Evolutionary conservation across 2,888 invertebrate genomes (phyloP).

Genomic region (Xestia ashworthii): DNA sequence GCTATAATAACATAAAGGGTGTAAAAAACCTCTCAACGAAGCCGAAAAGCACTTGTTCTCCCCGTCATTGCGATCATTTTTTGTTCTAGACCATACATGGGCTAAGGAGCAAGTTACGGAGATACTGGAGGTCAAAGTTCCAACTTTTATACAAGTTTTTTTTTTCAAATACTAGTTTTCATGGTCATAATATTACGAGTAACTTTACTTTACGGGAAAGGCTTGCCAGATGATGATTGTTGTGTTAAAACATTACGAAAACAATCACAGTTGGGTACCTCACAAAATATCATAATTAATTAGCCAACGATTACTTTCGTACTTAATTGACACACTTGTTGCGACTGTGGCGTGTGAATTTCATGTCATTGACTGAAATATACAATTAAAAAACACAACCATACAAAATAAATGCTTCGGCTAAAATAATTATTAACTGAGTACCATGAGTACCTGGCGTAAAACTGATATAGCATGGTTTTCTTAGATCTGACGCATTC

Average conservation of each 20-base stretch:
- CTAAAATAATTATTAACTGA: background rate
- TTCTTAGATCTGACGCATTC: background rate
- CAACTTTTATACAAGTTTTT: too few species aligned
- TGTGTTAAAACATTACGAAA: background rate
- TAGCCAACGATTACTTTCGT: background rate
- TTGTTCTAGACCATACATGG: too few species aligned
- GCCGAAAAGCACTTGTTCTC: too few species aligned
- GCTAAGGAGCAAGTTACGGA: too few species aligned
- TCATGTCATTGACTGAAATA: background rate
- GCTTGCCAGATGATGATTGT: background rate
- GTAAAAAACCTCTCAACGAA: too few species aligned
- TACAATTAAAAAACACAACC: background rate
- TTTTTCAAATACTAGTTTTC: too few species aligned
- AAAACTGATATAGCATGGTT: background rate
- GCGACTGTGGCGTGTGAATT: conserved; percentile 10
- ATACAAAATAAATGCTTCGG: background rate
- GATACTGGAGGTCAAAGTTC: too few species aligned
- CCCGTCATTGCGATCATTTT: too few species aligned
- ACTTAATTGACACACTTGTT: conserved; percentile 27
- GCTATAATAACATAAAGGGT: too few species aligned
- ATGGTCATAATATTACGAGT: too few species aligned
- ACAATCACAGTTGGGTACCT: background rate
- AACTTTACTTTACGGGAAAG: too few species aligned
- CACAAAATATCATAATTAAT: background rate
- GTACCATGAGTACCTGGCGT: background rate